Evolutionary conservation across 2,888 invertebrate genomes (phyloP).

Genomic region (Lasioglossum oenotherae): DNA sequence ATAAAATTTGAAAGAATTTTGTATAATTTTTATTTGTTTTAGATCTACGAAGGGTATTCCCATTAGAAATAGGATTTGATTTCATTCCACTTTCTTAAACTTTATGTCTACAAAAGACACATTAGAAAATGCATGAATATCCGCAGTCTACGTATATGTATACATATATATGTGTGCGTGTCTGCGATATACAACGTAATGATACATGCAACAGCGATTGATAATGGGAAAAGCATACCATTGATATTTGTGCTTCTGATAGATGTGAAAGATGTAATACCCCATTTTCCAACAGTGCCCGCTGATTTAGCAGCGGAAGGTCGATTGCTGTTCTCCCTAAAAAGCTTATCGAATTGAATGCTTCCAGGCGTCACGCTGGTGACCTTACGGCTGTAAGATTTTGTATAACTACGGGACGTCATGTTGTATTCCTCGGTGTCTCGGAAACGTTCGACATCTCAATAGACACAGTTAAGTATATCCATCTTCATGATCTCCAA

Average conservation of each 20-base stretch:
- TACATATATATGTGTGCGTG: background rate
- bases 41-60: no score
- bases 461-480: constrained; percentile 69
- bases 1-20: no score
- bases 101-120: no score
- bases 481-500: constrained; percentile 69
- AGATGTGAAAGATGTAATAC: constrained; percentile 96
- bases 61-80: no score
- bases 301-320: constrained; percentile 95
- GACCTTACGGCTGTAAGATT: constrained; percentile 83
- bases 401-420: constrained; percentile 83
- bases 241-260: constrained; percentile 91
- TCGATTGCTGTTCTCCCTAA: constrained; percentile 93
- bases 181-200: background rate
- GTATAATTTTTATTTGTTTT: no score
- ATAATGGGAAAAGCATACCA: constrained; percentile 84
- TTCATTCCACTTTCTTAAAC: no score
- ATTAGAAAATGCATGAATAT: no score
- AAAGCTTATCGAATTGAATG: constrained; percentile 88
- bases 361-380: constrained; percentile 84
- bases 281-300: constrained; percentile 97
- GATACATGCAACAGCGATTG: background rate
- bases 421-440: constrained; percentile 73
- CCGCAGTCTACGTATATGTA: background rate
- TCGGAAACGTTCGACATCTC: constrained; percentile 72